Evolutionary conservation across 2,888 invertebrate genomes (phyloP).

Genomic region (Cataglyphis livida): DNA sequence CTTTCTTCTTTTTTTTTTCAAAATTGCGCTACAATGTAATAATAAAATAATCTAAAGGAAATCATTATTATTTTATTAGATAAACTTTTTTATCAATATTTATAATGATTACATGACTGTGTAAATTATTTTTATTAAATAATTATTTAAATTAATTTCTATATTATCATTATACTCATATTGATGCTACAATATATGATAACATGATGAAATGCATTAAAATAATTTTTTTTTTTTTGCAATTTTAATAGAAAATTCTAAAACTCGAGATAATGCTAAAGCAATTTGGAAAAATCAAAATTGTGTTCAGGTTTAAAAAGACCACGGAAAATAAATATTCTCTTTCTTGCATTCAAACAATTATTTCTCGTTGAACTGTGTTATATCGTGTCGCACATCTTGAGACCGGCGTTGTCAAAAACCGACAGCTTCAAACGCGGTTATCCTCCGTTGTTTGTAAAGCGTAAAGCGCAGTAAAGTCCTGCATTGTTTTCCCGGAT

Average conservation of each 20-base stretch:
- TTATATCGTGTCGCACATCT: neutral
- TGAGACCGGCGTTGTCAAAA: neutral
- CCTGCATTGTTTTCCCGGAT: slow-evolving; percentile 53
- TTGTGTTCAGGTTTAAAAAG: neutral
- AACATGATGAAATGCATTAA: neutral
- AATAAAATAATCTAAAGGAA: neutral
- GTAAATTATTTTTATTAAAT: neutral
- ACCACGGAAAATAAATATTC: neutral
- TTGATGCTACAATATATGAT: neutral
- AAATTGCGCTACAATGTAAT: neutral
- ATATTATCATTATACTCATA: neutral
- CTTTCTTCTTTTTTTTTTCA: neutral
- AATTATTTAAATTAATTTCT: neutral
- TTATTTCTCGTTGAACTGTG: neutral
- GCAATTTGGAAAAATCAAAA: neutral
- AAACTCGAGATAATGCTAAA: neutral
- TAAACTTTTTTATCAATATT: neutral
- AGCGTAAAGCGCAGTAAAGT: slow-evolving; percentile 39
- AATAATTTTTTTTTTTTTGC: neutral
- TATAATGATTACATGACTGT: neutral
- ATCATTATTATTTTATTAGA: neutral
- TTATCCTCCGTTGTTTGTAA: slow-evolving; percentile 23
- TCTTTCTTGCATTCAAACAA: neutral
- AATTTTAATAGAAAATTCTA: neutral
- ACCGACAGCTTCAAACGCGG: neutral